These are phyloP conservation scores for Antheraea assamensis DNA, from an alignment of 2,888 invertebrate genomes.

Conservation along the genomic window DNA sequence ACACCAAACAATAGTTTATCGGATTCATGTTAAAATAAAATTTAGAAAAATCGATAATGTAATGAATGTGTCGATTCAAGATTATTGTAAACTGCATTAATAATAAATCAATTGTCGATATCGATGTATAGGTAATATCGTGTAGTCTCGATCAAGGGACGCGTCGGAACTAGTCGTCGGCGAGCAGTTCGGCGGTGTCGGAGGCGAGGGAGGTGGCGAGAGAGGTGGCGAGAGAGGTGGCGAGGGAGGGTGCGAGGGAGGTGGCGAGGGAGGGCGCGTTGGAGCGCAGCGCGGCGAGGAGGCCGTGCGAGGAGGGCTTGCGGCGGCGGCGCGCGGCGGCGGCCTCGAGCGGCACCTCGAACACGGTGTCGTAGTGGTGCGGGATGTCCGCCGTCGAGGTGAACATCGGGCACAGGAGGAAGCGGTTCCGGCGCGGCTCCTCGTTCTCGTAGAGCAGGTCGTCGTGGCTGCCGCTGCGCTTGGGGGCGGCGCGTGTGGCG, in stretches of 20 bases:
- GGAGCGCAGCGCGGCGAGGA: slow-evolving; percentile 64
- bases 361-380: slow-evolving; percentile 82
- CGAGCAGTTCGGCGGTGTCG: slow-evolving; percentile 63
- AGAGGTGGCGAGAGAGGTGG: slow-evolving; percentile 62
- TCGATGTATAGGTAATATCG: not conserved
- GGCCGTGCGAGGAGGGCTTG: slow-evolving; percentile 42
- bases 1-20: not conserved
- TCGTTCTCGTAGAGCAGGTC: slow-evolving; percentile 58
- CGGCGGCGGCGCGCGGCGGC: not conserved
- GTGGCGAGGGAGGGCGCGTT: slow-evolving; percentile 67
- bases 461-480: slow-evolving; percentile 68
- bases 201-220: slow-evolving; percentile 60
- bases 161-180: slow-evolving; percentile 60
- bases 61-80: not conserved
- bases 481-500: slow-evolving; percentile 64
- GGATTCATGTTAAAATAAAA: not conserved
- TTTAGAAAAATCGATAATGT: not conserved
- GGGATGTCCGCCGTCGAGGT: slow-evolving; percentile 66
- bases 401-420: slow-evolving; percentile 83
- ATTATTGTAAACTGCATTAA: not conserved
- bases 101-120: not conserved
- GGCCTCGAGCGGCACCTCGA: slow-evolving; percentile 52
- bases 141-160: no score
- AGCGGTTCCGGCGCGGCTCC: slow-evolving; percentile 51
- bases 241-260: slow-evolving; percentile 55